A percentile compares a stretch with the other conserved stretches of the same genome.
Conservation (phyloP, 2,797 vertebrate genomes). For the Ceryle rudis region DNA sequence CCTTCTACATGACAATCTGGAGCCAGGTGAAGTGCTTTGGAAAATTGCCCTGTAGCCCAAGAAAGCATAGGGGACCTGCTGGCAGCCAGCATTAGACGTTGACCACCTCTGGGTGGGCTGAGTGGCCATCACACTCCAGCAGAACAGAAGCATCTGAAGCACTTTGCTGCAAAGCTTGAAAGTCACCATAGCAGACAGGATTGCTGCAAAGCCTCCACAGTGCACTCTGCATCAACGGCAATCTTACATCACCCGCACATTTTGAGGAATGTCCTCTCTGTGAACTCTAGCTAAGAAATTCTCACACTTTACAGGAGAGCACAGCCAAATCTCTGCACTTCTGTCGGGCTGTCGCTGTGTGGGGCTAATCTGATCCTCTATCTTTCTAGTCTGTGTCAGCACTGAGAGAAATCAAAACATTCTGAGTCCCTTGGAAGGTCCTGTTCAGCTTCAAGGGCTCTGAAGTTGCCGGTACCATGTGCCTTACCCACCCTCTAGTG, state of each 20-base stretch:
- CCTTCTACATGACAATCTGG: not conserved
- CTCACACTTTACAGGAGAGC: not conserved
- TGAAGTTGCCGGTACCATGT: accelerated
- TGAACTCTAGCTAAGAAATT: not conserved
- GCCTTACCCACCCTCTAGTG: not conserved
- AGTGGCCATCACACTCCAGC: not conserved
- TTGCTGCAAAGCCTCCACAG: accelerated
- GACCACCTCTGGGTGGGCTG: accelerated
- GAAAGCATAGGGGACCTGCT: not conserved
- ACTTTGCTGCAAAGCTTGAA: not conserved
- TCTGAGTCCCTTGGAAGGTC: not conserved
- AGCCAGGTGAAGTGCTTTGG: not conserved
- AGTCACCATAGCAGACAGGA: not conserved
- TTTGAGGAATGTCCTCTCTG: not conserved
- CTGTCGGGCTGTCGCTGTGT: accelerated
- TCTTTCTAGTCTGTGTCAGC: not conserved
- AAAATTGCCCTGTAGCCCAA: not conserved
- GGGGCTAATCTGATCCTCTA: not conserved
- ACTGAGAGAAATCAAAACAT: not conserved
- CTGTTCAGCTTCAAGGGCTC: accelerated
- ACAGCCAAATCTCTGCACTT: not conserved
- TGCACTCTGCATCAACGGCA: accelerated
- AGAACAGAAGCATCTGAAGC: not conserved
- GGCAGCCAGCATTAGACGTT: accelerated
- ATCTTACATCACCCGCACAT: accelerated